Evolutionary conservation across 2,888 invertebrate species (phyloP).

Genomic region (Deroplatys truncata): DNA sequence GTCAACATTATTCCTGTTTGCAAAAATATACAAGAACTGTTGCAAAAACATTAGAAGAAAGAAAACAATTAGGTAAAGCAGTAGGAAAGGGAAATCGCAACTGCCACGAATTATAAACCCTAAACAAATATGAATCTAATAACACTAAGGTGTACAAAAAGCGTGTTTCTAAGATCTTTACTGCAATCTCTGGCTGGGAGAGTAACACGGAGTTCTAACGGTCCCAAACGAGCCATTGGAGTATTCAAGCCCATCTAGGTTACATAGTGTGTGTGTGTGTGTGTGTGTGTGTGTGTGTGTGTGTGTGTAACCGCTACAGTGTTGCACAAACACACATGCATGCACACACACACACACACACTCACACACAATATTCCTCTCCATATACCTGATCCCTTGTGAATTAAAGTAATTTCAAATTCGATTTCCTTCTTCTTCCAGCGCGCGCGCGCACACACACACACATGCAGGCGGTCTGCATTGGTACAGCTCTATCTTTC

Average conservation of each 20-base stretch:
- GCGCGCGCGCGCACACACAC: not conserved
- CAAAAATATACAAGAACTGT: no score
- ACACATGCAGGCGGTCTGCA: not conserved
- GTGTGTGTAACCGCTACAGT: no score
- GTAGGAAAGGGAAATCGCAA: no score
- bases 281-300: no score
- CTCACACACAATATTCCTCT: conserved; percentile 20
- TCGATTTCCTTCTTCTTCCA: conserved; percentile 23
- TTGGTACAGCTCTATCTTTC: not conserved
- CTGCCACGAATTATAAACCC: no score
- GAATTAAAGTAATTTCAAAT: conserved; percentile 32
- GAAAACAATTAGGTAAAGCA: no score
- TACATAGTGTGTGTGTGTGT: no score
- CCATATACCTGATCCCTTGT: conserved; percentile 29
- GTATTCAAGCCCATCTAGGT: not conserved
- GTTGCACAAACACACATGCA: not conserved
- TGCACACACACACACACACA: not conserved
- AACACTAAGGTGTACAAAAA: not conserved
- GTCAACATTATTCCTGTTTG: no score
- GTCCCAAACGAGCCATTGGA: not conserved
- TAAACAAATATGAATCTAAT: not conserved
- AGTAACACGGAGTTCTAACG: not conserved
- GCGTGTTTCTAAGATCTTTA: not conserved
- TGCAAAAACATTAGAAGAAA: no score
- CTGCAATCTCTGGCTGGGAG: not conserved